These are phyloP conservation scores for Myrmecophaga tridactyla DNA, from an alignment of 2,113 vertebrate genomes.

Conservation along the genomic window DNA sequence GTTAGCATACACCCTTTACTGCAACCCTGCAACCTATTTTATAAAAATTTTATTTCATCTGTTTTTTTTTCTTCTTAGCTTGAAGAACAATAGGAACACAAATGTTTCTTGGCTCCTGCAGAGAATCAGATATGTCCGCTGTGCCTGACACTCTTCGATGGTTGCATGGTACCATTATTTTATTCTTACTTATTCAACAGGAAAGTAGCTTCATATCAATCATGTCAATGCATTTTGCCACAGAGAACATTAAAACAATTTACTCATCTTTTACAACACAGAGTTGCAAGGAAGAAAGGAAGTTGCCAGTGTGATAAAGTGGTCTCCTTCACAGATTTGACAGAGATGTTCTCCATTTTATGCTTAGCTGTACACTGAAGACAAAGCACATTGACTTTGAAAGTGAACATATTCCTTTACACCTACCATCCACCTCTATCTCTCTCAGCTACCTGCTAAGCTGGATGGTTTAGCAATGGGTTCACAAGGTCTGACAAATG, in stretches of 20 bases:
- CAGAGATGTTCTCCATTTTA: background rate
- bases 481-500: background rate
- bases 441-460: background rate
- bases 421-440: background rate
- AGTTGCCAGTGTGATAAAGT: constrained; percentile 62
- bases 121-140: background rate
- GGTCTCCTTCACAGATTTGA: background rate
- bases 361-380: constrained; percentile 25
- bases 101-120: background rate
- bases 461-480: background rate
- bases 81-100: background rate
- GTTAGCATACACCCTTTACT: background rate
- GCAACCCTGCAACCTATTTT: background rate
- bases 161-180: background rate
- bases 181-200: background rate
- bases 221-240: constrained; percentile 59
- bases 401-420: constrained; percentile 29
- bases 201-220: constrained; percentile 25
- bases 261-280: constrained; percentile 64
- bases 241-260: constrained; percentile 56
- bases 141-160: background rate
- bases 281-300: constrained; percentile 67
- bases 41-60: background rate
- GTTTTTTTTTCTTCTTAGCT: background rate
- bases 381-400: background rate